phyloP scores from a whole-genome alignment of 2,113 vertebrate species.

The Cepphus grylle region DNA sequence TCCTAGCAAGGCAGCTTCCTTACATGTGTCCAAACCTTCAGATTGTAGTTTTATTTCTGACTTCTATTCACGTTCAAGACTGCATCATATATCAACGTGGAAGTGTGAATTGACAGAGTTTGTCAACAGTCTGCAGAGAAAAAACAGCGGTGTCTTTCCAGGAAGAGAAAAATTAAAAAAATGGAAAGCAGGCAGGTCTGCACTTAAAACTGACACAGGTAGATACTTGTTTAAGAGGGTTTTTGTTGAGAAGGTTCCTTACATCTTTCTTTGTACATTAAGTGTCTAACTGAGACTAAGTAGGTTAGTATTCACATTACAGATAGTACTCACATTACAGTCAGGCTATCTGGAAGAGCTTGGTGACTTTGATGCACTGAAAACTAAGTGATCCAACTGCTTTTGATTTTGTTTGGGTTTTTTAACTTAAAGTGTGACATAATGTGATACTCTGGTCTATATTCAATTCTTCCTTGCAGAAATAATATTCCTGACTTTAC shows the following conservation, averaged over 20 bases:
- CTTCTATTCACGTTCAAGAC: constrained; percentile 91
- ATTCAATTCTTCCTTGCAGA: background rate
- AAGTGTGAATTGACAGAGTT: constrained; percentile 92
- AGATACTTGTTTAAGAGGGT: constrained; percentile 72
- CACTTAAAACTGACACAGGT: constrained; percentile 79
- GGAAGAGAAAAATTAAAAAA: constrained; percentile 93
- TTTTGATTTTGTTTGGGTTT: background rate
- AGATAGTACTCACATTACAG: background rate
- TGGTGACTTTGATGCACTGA: background rate
- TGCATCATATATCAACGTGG: constrained; percentile 97
- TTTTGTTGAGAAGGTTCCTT: constrained; percentile 37
- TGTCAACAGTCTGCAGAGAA: constrained; percentile 87
- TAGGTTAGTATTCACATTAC: background rate
- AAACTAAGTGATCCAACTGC: background rate
- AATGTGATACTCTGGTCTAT: background rate
- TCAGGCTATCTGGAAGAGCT: background rate
- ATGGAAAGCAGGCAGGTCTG: constrained; percentile 78
- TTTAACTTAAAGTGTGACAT: background rate
- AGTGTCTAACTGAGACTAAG: background rate
- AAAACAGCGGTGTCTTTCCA: constrained; percentile 80
- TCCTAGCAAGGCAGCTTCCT: constrained; percentile 62
- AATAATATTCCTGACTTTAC: background rate
- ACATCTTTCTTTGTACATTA: background rate
- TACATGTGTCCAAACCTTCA: constrained; percentile 71
- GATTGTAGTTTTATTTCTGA: constrained; percentile 90